Evolutionary conservation across 2,797 vertebrate genomes (phyloP), one percentile per base, ranked within the genome.

Genomic region (Lagocephalus sceleratus): DNA sequence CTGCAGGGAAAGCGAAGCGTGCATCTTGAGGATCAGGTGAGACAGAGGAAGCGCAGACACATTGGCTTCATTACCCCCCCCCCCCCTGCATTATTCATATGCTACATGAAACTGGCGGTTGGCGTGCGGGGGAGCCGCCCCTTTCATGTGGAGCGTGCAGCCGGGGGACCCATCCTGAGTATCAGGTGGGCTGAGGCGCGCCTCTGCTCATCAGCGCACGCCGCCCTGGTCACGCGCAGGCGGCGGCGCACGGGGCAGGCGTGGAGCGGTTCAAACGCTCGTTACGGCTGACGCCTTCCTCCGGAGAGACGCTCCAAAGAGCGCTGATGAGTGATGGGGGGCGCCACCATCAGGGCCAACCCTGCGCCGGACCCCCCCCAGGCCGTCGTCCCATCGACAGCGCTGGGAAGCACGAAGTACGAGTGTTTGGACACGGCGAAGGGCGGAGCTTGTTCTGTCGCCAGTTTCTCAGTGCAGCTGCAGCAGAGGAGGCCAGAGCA

Each of bases 21-120:
- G 53, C 57, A 15, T 54, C 58, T 61, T 55, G 71, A 78, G 76
- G 75, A 52, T 68, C 35, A 21, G 52, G 57, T 66, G 60, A 58
- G 57, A 63, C 67, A 61, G 71, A 62, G 53, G 73, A 75, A 41
- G 54, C 63, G 63, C 62, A 68, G 67, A 73, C 69, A 60, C 38
- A 54, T 54, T 56, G 51, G 26, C 50, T 65, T 75, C 76, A 83
- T 83, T 73, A 78, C 9, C 3, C 40, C 39, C 5, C 40, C 5
- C 4, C 4, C 40, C 3, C 40, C 40, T 79, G 76, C 71, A 88
- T 85, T 86, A 88, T 83, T 80, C 63, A 83, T 78, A 59, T 38
- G 53, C 53, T 62, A 62, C 68, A 83, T 73, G 65, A 84, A 81
- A 73, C 66, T 51, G 51, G 21, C 51, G 47, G 47, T 21, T 68